Percentiles rank a stretch among this genome's conserved stretches.
These are phyloP conservation scores for Amazona ochrocephala DNA, from an alignment of 2,797 vertebrate genomes.

Conservation along the genomic window DNA sequence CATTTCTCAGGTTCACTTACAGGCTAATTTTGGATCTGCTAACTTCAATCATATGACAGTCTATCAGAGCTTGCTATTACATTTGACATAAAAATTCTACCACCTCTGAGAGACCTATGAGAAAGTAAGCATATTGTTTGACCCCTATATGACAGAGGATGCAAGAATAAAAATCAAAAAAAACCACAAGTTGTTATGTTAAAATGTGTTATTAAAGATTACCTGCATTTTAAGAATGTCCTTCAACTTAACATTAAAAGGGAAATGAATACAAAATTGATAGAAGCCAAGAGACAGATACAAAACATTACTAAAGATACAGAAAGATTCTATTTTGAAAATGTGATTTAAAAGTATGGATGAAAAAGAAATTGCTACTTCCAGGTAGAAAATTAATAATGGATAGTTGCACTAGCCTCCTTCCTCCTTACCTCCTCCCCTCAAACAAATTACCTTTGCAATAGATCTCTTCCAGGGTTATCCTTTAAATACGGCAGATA, in stretches of 20 bases:
- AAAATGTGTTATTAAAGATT: background rate
- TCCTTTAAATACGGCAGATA: background rate
- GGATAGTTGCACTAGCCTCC: background rate
- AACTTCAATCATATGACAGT: background rate
- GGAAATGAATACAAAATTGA: background rate
- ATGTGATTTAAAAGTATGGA: background rate
- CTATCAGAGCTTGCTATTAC: background rate
- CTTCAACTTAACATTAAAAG: background rate
- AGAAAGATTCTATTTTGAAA: background rate
- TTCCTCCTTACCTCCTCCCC: background rate
- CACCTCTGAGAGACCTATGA: background rate
- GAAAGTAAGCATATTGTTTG: background rate
- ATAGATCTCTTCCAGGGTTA: background rate
- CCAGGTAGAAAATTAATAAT: background rate
- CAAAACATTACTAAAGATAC: background rate
- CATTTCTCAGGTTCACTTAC: background rate
- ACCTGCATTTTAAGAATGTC: background rate
- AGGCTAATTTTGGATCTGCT: background rate
- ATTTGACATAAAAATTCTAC: background rate
- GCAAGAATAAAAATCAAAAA: background rate
- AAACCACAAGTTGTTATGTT: accelerated
- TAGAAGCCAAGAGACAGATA: background rate
- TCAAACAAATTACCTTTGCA: background rate
- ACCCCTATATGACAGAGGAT: background rate
- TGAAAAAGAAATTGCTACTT: background rate